Evolutionary conservation across 2,113 vertebrate species (phyloP), one percentile per base, ranked within the genome.

Genomic region (Coptodon rendalli): DNA sequence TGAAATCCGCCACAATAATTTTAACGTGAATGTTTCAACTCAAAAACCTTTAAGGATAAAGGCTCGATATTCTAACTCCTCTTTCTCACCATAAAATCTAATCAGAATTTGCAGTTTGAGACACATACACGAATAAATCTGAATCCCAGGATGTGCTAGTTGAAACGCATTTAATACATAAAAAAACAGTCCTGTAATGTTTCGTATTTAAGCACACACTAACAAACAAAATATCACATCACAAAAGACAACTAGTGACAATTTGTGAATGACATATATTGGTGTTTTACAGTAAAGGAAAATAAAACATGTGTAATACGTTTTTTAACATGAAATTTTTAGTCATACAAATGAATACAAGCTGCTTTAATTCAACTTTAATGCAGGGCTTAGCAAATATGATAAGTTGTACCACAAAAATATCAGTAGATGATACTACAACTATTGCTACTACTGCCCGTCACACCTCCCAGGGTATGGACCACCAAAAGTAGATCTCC

Each of bases 341-440:
- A 68, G 34, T 40, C 63, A 68, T 38, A 1, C 22, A 68, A 68
- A 13, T 68, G 3, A 40, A 68, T 68, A 68, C 17, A 68, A 13
- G 63, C 63, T 68, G 34, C 6, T 68, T 68, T 40, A 38, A 68
- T 68, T 68, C 19, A 68, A 22, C 34, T 2, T 66, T 66, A 38
- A 66, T 66, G 1, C 0, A n/a, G 61, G 61, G 31, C 34, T 66
- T n/a, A 66, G 61, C 19, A 36, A 66, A n/a, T 66, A 66, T 66
- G 17, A 66, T n/a, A 68, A 68, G 4, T 22, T 68, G 63, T 68
- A 68, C 63, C 63, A 68, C 11, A 68, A 68, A 66, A 40, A 68
- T 68, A 38, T 68, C 6, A 68, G 19, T 68, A 68, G 19, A 40
- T 68, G 1, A 36, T 66, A 36, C 31, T 66, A 2, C n/a, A 36